Percentiles rank a stretch among this genome's conserved stretches.
phyloP scores from a whole-genome alignment of 2,888 invertebrate genomes.

The Melipona beecheii region DNA sequence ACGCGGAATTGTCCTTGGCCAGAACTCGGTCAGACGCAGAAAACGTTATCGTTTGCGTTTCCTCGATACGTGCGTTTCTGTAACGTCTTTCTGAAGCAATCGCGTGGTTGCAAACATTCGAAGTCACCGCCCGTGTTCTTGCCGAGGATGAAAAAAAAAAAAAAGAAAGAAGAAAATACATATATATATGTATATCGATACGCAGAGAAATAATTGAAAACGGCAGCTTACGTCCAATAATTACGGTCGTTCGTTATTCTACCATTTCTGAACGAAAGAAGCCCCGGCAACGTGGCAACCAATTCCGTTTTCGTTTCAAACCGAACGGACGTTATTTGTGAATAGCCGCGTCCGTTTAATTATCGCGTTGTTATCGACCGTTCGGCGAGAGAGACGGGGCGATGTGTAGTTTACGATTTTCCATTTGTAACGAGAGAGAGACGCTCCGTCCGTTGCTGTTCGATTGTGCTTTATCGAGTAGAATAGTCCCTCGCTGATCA shows the following conservation, averaged over 20 bases:
- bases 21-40: too few species aligned
- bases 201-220: constrained; percentile 23
- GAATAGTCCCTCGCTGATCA: constrained; percentile 21
- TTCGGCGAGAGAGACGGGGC: neutral
- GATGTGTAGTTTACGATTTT: neutral
- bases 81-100: too few species aligned
- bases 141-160: too few species aligned
- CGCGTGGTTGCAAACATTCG: too few species aligned
- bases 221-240: constrained; percentile 16
- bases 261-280: neutral
- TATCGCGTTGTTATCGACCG: neutral
- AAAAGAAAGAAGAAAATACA: neutral
- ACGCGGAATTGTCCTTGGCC: neutral
- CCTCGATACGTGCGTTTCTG: too few species aligned
- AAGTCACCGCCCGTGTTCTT: too few species aligned
- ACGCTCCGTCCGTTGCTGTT: neutral
- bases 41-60: neutral
- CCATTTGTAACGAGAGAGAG: neutral
- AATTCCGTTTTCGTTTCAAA: constrained; percentile 3
- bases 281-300: neutral
- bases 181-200: neutral
- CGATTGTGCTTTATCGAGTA: neutral
- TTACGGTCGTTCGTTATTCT: constrained; percentile 19
- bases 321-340: neutral
- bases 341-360: constrained; percentile 28